Conservation (phyloP, 2,797 vertebrate species). For the Manis pentadactyla region DNA sequence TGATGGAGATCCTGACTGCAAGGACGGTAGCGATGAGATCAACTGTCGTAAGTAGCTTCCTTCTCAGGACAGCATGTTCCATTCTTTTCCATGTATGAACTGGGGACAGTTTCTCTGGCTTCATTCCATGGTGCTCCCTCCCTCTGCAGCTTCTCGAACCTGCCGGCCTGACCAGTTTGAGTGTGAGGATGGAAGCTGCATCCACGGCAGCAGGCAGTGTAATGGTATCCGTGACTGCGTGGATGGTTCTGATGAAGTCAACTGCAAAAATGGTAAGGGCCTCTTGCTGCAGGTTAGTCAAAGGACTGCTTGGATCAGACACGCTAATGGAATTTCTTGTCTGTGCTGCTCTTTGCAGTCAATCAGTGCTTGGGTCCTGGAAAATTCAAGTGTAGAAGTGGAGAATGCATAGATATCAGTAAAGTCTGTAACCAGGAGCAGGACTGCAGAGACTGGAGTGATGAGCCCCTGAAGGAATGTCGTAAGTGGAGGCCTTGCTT, state of each 20-base stretch:
- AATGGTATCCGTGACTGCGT: slow-evolving; percentile 95
- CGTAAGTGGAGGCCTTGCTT: slow-evolving; percentile 89
- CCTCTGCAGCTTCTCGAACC: slow-evolving; percentile 91
- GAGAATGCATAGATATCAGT: slow-evolving; percentile 96
- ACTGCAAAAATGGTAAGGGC: slow-evolving; percentile 93
- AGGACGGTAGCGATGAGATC: slow-evolving; percentile 96
- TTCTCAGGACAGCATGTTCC: accelerated
- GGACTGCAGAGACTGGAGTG: slow-evolving; percentile 98
- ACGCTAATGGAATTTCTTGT: not conserved
- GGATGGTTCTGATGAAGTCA: slow-evolving; percentile 95
- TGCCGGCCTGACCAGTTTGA: slow-evolving; percentile 96
- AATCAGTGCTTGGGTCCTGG: slow-evolving; percentile 96
- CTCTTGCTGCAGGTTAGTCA: not conserved
- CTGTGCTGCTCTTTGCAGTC: slow-evolving; percentile 85
- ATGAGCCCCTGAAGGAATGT: slow-evolving; percentile 97
- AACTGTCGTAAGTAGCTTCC: slow-evolving; percentile 94
- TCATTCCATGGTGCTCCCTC: not conserved
- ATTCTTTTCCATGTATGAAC: accelerated
- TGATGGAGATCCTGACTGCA: slow-evolving; percentile 97
- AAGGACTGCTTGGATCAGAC: not conserved
- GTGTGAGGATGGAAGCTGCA: slow-evolving; percentile 95
- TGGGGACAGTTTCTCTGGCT: not conserved
- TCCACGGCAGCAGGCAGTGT: slow-evolving; percentile 94
- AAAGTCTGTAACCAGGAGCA: slow-evolving; percentile 96
- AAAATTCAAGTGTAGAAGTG: slow-evolving; percentile 97